These are phyloP conservation scores for Ooceraea biroi DNA, from an alignment of 1,140 invertebrate genomes.

Conservation along the genomic window DNA sequence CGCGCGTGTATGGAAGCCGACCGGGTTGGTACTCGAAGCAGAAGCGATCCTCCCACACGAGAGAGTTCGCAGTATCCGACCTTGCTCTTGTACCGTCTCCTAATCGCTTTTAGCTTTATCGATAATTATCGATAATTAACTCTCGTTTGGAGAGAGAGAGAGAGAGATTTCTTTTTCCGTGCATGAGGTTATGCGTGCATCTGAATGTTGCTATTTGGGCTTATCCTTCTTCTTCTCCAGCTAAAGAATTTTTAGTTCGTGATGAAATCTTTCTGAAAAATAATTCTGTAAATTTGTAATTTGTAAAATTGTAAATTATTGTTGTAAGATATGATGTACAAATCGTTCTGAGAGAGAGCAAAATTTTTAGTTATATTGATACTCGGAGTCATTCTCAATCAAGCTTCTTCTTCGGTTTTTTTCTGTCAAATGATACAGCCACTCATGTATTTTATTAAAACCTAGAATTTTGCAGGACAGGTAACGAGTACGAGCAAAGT, in stretches of 20 bases:
- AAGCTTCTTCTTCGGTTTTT: neutral
- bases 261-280: too few relatives aligned
- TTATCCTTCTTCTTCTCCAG: neutral
- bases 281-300: too few relatives aligned
- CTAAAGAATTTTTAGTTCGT: neutral
- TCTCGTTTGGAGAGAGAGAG: too few relatives aligned
- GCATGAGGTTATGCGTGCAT: neutral
- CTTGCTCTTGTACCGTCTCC: neutral
- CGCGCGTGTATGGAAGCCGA: conserved; percentile 93
- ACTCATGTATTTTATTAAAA: neutral
- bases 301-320: too few relatives aligned
- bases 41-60: neutral
- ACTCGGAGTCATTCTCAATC: neutral
- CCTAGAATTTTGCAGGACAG: conserved; percentile 83
- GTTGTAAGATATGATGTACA: too few relatives aligned
- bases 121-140: neutral
- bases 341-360: neutral
- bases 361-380: neutral
- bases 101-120: neutral
- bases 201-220: neutral
- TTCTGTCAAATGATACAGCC: neutral
- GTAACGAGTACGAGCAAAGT: conserved; percentile 87
- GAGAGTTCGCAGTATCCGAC: neutral
- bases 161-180: neutral
- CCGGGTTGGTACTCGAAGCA: conserved; percentile 87